A percentile compares a stretch with the other conserved stretches of the same genome.
Conservation (phyloP, 1,140 invertebrate species). For the Macrotrachela quadricornifera region DNA sequence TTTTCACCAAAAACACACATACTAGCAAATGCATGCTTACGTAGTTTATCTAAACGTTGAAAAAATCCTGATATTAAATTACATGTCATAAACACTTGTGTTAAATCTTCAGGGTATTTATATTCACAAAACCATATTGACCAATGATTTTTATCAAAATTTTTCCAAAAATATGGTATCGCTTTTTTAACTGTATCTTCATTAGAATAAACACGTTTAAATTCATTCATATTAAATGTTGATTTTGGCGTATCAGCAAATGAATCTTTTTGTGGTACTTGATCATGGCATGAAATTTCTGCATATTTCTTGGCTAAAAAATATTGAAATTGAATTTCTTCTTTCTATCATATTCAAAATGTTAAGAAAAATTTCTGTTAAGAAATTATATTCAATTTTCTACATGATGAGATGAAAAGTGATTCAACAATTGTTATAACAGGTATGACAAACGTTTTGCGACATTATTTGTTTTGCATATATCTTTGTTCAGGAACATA, state of each 20-base stretch:
- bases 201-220: conserved; percentile 89
- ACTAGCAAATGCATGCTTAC: conserved; percentile 82
- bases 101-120: conserved; percentile 76
- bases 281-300: conserved; percentile 14
- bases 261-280: conserved; percentile 67
- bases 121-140: conserved; percentile 95
- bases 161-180: conserved; percentile 91
- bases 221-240: conserved; percentile 82
- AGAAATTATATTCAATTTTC: too few species aligned
- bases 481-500: too few species aligned
- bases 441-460: too few species aligned
- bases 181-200: conserved; percentile 66
- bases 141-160: conserved; percentile 86
- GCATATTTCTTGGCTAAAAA: conserved; percentile 13
- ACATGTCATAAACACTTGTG: conserved; percentile 80
- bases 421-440: too few species aligned
- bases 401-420: too few species aligned
- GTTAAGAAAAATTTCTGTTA: too few species aligned
- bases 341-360: too few species aligned
- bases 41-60: conserved; percentile 89
- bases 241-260: conserved; percentile 65
- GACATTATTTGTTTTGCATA: too few species aligned
- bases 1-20: conserved; percentile 76
- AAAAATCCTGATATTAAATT: conserved; percentile 81
- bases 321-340: too few species aligned